phyloP scores from a whole-genome alignment of 1,140 invertebrate genomes.

The Drosophila trapezifrons region DNA sequence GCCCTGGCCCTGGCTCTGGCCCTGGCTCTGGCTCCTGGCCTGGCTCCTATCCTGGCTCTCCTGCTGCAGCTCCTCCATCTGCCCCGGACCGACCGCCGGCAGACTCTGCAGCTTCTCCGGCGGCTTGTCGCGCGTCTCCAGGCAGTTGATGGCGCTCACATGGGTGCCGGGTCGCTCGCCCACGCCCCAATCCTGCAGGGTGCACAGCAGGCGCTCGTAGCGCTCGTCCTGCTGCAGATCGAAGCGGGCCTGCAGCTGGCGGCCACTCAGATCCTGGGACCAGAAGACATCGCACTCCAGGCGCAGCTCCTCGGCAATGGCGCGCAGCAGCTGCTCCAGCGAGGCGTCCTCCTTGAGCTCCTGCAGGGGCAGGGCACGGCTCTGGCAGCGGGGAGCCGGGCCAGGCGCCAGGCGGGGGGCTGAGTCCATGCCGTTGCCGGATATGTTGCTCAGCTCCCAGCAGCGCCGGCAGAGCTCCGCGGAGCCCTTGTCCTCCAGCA shows the following conservation, averaged over 20 bases:
- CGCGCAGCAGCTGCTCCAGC: constrained; percentile 47
- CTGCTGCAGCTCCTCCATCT: background rate
- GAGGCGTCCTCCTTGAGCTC: constrained; percentile 29
- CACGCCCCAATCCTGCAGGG: constrained; percentile 80
- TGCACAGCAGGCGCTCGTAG: constrained; percentile 81
- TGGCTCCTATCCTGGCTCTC: no score
- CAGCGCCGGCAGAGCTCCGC: constrained; percentile 27
- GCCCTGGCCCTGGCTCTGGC: background rate
- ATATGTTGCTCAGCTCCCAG: constrained; percentile 6
- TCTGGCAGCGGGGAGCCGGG: background rate
- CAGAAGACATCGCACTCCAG: constrained; percentile 60
- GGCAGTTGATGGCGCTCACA: constrained; percentile 80
- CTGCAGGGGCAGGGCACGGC: constrained; percentile 2
- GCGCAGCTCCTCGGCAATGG: constrained; percentile 45
- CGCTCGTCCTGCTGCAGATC: constrained; percentile 73
- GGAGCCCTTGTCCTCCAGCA: background rate
- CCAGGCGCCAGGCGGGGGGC: background rate
- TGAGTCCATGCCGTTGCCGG: background rate
- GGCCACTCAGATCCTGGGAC: constrained; percentile 43
- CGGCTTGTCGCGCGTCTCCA: constrained; percentile 45
- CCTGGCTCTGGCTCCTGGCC: no score
- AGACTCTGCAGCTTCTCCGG: background rate
- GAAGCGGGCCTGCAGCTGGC: constrained; percentile 68
- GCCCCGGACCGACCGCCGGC: no score
- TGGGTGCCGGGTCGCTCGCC: constrained; percentile 78